Evolutionary conservation across 2,797 vertebrate genomes (phyloP).

Genomic region (Girardinus metallicus): DNA sequence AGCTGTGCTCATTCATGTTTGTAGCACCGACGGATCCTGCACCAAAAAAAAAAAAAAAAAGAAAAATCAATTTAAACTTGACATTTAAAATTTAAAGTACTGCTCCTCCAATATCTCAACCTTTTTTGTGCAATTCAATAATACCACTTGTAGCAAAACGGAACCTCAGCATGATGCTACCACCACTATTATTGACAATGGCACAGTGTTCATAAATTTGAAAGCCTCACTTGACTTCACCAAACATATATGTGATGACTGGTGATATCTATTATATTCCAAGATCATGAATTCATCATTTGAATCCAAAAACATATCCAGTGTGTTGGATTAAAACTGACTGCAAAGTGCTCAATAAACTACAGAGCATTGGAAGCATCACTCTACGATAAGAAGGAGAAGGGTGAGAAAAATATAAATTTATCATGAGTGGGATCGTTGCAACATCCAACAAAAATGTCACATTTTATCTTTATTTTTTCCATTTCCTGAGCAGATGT

Average conservation of each 20-base stretch:
- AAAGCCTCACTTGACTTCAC: background rate
- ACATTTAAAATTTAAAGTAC: background rate
- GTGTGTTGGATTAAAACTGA: background rate
- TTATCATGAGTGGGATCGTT: background rate
- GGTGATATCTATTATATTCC: background rate
- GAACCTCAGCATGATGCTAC: too few species aligned
- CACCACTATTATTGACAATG: too few species aligned
- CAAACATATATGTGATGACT: too few species aligned
- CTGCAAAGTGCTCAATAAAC: background rate
- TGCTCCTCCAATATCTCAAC: too few species aligned
- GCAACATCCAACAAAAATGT: background rate
- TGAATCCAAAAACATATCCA: background rate
- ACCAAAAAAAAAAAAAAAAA: background rate
- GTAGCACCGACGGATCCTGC: conserved; percentile 96
- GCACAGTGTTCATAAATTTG: background rate
- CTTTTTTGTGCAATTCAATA: too few species aligned
- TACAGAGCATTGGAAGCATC: background rate
- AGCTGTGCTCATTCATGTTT: conserved; percentile 99
- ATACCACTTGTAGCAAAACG: too few species aligned
- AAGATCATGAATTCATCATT: background rate
- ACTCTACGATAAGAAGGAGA: background rate
- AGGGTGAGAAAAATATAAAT: background rate
- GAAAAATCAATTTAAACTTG: background rate
- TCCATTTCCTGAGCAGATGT: background rate
- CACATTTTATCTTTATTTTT: background rate